phyloP scores from a whole-genome alignment of 1,140 invertebrate genomes.

The Procambarus virginalis region DNA sequence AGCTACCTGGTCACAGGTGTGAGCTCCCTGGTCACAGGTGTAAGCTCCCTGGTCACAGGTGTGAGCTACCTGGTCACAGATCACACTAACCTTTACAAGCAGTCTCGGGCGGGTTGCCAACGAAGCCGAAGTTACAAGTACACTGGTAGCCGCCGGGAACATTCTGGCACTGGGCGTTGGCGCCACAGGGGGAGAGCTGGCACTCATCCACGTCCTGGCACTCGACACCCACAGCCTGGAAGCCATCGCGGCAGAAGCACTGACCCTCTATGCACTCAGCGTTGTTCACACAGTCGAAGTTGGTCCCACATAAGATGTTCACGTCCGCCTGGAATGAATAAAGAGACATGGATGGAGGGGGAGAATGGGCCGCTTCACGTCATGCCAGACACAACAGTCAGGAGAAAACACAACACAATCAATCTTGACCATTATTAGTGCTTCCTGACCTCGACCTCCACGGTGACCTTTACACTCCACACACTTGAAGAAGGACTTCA shows the following conservation, averaged over 20 bases:
- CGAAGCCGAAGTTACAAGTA: constrained; percentile 89
- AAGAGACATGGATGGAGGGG: too few species aligned
- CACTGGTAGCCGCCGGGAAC: constrained; percentile 89
- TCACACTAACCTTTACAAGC: constrained; percentile 82
- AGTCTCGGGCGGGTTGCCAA: constrained; percentile 86
- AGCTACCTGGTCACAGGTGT: too few species aligned
- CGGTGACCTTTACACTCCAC: too few species aligned
- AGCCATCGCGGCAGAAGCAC: constrained; percentile 93
- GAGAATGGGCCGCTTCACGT: too few species aligned
- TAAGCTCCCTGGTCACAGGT: too few species aligned
- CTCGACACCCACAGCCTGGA: constrained; percentile 80
- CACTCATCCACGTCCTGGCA: constrained; percentile 87
- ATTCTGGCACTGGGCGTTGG: constrained; percentile 87
- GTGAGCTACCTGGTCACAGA: too few species aligned
- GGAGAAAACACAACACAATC: too few species aligned
- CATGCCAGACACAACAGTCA: too few species aligned
- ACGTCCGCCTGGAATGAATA: constrained; percentile 79
- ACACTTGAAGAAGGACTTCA: too few species aligned
- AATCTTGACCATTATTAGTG: too few species aligned
- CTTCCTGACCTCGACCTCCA: too few species aligned
- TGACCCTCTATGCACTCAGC: constrained; percentile 90
- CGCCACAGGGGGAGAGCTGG: constrained; percentile 81
- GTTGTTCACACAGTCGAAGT: constrained; percentile 94
- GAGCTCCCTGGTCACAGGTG: too few species aligned
- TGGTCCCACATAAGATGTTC: constrained; percentile 87